Conservation (phyloP, 2,113 vertebrate genomes). For the Oreochromis spilurus region DNA sequence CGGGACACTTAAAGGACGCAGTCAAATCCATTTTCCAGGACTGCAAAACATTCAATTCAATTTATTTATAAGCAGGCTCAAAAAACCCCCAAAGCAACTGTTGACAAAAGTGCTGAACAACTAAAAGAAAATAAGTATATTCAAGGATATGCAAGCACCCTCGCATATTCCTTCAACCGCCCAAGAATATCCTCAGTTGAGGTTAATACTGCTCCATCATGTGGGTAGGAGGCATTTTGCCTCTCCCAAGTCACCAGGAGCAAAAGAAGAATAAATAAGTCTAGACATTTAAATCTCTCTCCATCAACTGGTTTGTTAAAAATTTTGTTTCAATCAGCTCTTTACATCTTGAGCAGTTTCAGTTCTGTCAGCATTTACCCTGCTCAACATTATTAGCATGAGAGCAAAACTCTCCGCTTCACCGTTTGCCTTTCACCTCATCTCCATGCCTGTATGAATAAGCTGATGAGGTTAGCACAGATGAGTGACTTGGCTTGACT, state of each 20-base stretch:
- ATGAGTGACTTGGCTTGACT: conserved; percentile 6
- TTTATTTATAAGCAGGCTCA: not conserved
- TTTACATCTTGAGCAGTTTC: not conserved
- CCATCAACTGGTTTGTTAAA: not conserved
- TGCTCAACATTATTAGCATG: not conserved
- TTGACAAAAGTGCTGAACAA: not conserved
- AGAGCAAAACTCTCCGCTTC: not conserved
- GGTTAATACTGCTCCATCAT: not conserved
- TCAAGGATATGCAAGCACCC: not conserved
- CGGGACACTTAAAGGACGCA: not conserved
- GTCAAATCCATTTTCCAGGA: not conserved
- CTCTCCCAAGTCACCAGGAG: not conserved
- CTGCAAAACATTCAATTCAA: not conserved
- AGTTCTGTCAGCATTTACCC: not conserved
- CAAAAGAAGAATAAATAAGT: not conserved
- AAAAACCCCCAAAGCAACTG: not conserved
- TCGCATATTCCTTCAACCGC: accelerated
- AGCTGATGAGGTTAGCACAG: not conserved
- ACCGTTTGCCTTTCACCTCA: not conserved
- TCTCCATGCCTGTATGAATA: not conserved
- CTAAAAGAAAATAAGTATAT: not conserved
- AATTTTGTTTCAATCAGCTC: not conserved
- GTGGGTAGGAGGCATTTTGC: not conserved
- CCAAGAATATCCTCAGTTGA: not conserved
- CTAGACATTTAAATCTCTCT: not conserved